These are phyloP conservation scores for Nixonia krombeini DNA, from an alignment of 1,140 invertebrate genomes.

Conservation along the genomic window DNA sequence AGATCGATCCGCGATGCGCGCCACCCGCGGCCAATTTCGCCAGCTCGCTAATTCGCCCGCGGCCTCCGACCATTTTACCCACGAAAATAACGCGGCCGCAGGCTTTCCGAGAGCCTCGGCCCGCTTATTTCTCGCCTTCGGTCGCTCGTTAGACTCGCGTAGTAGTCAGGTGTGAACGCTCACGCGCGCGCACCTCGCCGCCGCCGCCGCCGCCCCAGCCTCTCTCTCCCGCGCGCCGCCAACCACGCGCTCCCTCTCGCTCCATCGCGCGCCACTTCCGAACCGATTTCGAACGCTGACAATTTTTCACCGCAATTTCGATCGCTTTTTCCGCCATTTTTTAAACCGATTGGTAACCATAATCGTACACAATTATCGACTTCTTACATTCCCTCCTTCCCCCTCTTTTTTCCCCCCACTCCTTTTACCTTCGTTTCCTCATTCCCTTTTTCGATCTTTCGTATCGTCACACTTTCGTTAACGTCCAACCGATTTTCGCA, in stretches of 20 bases:
- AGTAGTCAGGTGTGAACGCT: slow-evolving; percentile 69
- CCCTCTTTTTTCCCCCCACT: no score
- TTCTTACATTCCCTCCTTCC: no score
- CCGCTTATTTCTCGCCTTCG: slow-evolving; percentile 3
- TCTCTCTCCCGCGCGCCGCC: slow-evolving; percentile 1
- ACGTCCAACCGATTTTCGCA: no score
- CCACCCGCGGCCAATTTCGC: slow-evolving; percentile 7
- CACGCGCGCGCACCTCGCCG: slow-evolving; percentile 52
- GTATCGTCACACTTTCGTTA: no score
- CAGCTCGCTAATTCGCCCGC: slow-evolving; percentile 32
- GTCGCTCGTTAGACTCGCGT: slow-evolving; percentile 53
- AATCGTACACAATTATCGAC: no score
- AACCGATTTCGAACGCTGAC: no score
- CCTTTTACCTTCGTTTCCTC: no score
- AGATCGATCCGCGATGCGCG: slow-evolving; percentile 44
- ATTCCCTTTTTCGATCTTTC: no score
- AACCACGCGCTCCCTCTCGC: not conserved
- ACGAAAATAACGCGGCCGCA: not conserved
- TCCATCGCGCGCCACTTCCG: not conserved
- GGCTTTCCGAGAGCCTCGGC: slow-evolving; percentile 1
- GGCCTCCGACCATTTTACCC: slow-evolving; percentile 26
- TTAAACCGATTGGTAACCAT: no score
- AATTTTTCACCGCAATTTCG: no score
- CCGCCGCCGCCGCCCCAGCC: slow-evolving; percentile 1
- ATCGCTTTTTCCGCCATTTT: no score